A percentile compares a stretch with the other conserved stretches of the same genome.
Evolutionary conservation across 2,113 vertebrate species (phyloP).

Genomic region (Petroica traversi): DNA sequence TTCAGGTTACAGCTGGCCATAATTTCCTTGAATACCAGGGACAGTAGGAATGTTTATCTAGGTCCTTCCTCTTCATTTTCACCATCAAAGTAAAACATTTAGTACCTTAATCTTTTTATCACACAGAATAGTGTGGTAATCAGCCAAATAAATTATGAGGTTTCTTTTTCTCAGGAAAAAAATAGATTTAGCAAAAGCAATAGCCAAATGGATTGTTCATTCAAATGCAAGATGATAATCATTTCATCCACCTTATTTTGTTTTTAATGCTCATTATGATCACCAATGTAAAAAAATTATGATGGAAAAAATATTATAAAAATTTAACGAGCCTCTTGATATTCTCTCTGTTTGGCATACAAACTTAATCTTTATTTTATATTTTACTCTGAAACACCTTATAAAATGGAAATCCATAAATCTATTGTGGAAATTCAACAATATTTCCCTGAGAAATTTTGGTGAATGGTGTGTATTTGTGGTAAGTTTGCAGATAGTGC

Average conservation of each 20-base stretch:
- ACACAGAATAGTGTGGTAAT: not conserved
- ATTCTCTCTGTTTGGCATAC: not conserved
- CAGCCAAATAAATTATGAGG: not conserved
- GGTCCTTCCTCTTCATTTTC: not conserved
- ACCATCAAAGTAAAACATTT: not conserved
- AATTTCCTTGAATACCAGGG: not conserved
- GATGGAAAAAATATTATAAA: not conserved
- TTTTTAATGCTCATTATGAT: not conserved
- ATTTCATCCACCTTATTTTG: not conserved
- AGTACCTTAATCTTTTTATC: not conserved
- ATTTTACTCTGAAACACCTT: not conserved
- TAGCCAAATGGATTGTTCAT: not conserved
- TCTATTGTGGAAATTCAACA: not conserved
- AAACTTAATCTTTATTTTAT: not conserved
- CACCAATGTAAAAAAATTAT: not conserved
- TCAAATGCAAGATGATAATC: not conserved
- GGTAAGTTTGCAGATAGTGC: not conserved
- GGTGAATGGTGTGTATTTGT: rapidly evolving
- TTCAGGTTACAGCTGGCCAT: no score
- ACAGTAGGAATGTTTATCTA: not conserved
- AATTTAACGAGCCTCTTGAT: not conserved
- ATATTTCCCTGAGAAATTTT: not conserved
- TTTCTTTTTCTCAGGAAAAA: not conserved
- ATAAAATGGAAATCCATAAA: not conserved
- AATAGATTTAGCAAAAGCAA: not conserved